Conservation (phyloP, 2,888 invertebrate genomes). For the Xanthostigma xanthostigma region DNA sequence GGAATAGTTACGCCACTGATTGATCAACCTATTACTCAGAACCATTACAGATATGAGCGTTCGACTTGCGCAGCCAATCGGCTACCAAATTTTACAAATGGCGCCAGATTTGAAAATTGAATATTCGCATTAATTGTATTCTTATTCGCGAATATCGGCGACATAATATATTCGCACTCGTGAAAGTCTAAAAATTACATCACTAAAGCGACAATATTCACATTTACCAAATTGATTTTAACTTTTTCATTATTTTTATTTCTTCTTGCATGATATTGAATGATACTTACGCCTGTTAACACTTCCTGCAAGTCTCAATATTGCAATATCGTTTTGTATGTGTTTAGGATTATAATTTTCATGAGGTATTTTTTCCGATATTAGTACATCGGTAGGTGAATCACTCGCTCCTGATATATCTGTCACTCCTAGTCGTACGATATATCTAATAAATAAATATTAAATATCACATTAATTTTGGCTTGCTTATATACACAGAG, state of each 20-base stretch:
- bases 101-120: too few relatives aligned
- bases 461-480: slow-evolving; percentile 1
- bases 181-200: too few relatives aligned
- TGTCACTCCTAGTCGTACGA: slow-evolving; percentile 65
- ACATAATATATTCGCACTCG: too few relatives aligned
- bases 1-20: too few relatives aligned
- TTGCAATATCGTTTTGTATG: slow-evolving; percentile 63
- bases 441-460: slow-evolving; percentile 30
- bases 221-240: neutral
- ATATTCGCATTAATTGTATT: too few relatives aligned
- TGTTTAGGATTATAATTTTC: slow-evolving; percentile 46
- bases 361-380: slow-evolving; percentile 46
- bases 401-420: slow-evolving; percentile 51
- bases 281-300: slow-evolving; percentile 24
- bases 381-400: slow-evolving; percentile 40
- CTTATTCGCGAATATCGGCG: too few relatives aligned
- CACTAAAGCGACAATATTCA: neutral
- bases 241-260: neutral
- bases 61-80: too few relatives aligned
- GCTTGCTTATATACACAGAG: too few relatives aligned
- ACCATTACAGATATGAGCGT: too few relatives aligned
- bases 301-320: slow-evolving; percentile 45
- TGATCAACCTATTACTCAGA: too few relatives aligned
- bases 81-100: too few relatives aligned
- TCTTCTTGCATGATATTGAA: neutral